phyloP scores from a whole-genome alignment of 2,888 invertebrate genomes.

The Leuctra nigra region DNA sequence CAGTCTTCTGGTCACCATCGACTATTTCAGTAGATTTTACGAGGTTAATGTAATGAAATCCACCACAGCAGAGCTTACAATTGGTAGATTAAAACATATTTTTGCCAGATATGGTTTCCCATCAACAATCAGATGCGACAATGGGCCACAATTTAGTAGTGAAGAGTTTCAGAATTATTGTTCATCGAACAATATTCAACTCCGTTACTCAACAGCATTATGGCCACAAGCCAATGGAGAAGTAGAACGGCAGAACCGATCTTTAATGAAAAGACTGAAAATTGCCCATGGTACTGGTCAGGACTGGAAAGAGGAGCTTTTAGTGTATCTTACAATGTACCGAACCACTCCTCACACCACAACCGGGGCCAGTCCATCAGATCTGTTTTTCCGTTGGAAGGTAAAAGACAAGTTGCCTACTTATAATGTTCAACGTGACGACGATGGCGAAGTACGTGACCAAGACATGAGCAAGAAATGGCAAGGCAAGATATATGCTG shows the following conservation, averaged over 20 bases:
- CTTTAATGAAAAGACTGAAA: background rate
- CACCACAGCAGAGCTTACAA: background rate
- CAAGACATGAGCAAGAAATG: too few species aligned
- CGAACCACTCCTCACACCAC: background rate
- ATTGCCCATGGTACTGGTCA: background rate
- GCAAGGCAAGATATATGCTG: too few species aligned
- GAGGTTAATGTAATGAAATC: constrained; percentile 2
- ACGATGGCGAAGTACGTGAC: too few species aligned
- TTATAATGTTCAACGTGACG: too few species aligned
- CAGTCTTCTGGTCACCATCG: constrained; percentile 2
- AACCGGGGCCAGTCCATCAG: background rate
- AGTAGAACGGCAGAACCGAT: constrained; percentile 1
- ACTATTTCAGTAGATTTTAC: constrained; percentile 2
- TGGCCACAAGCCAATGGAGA: background rate
- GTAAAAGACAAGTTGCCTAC: background rate
- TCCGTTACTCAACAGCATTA: background rate
- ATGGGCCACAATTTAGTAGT: background rate
- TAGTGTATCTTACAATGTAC: background rate
- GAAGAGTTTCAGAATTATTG: background rate
- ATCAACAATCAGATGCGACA: too few species aligned
- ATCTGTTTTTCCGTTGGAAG: background rate
- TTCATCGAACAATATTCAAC: background rate
- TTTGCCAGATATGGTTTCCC: background rate
- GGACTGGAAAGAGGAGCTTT: background rate
- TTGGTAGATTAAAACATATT: background rate